Base-by-base conservation (phyloP, 2,113 vertebrate species). In the Daubentonia madagascariensis region DNA sequence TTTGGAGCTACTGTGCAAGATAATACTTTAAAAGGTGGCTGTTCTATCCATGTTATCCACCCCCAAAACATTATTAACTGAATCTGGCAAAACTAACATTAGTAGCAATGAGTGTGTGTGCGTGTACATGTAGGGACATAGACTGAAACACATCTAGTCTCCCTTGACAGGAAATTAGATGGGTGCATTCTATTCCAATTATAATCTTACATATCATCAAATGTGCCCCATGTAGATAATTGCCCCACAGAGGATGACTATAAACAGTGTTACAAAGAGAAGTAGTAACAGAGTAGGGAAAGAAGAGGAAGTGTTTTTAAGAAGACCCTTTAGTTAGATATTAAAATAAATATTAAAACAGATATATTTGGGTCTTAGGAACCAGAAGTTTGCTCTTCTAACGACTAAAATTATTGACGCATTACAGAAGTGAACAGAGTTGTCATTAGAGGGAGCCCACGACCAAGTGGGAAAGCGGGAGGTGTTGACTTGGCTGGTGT, bases 241-340 rank as follows among this genome's bases (percentile, higher is more conserved):
- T 1, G 0, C 3, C 28, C 25, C 2, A 35, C 1, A 35, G 54
- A 86, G 2, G 23, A 45, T 0, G 50, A 40, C 23, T 61, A 5
- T 22, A 8, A 76, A 40, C 12, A 48, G 12, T 48, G 17, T 35
- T 75, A 84, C 17, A 78, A 93, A 89, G 20, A 90, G 48, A 80
- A 94, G 3, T n/a, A 52, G 14, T 37, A 28, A 35, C 3, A 59
- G 23, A 1, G n/a, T 67, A 4, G 8, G 3, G 12, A 68, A 43
- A 40, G 18, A 68, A 45, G 6, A 52, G 16, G 12, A 43, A 30
- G 30, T 54, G 52, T 61, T 45, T 88, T 22, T 30, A 50, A 28
- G n/a, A 80, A 75, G 0, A 63, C 0, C 3, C 5, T 48, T 81
- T 65, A 40, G 94, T 84, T 61, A 81, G 80, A 54, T 92, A 59